Percentiles rank a stretch among this genome's conserved stretches.
phyloP scores from a whole-genome alignment of 2,888 invertebrate species.

The Tolmerus cingulatus region DNA sequence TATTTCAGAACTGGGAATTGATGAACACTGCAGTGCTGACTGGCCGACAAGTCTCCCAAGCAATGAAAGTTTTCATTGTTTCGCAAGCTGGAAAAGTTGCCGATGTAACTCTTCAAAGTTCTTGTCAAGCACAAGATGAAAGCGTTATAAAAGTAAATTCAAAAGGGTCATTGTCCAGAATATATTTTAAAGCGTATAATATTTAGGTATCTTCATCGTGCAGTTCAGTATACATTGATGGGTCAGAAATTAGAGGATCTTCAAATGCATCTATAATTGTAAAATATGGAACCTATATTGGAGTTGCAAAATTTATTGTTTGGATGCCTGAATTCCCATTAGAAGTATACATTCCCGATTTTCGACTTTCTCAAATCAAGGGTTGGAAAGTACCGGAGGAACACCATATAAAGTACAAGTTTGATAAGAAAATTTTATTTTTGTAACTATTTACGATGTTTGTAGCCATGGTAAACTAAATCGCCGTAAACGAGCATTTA shows the following conservation, averaged over 20 bases:
- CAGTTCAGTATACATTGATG: constrained; percentile 95
- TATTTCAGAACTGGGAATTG: constrained; percentile 86
- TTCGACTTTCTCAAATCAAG: constrained; percentile 89
- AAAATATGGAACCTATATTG: constrained; percentile 90
- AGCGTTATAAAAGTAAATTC: constrained; percentile 88
- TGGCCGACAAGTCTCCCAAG: constrained; percentile 91
- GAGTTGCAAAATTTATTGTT: constrained; percentile 87
- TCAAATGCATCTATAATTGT: constrained; percentile 94
- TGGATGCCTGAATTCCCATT: constrained; percentile 97
- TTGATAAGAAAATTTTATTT: neutral
- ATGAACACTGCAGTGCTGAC: constrained; percentile 95
- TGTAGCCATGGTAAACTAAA: constrained; percentile 65
- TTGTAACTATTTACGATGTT: neutral
- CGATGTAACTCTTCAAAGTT: constrained; percentile 93
- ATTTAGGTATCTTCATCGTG: constrained; percentile 91
- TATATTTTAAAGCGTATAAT: neutral
- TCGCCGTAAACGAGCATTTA: constrained; percentile 69
- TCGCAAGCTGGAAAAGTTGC: constrained; percentile 93
- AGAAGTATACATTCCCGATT: constrained; percentile 88
- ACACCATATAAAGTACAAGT: constrained; percentile 65
- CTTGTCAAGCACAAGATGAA: constrained; percentile 94
- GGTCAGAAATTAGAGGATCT: constrained; percentile 92
- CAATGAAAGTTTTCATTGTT: constrained; percentile 95
- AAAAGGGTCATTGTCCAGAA: neutral
- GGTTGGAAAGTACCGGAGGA: constrained; percentile 93